Evolutionary conservation across 2,888 invertebrate genomes (phyloP).

Genomic region (Pollenia angustigena): DNA sequence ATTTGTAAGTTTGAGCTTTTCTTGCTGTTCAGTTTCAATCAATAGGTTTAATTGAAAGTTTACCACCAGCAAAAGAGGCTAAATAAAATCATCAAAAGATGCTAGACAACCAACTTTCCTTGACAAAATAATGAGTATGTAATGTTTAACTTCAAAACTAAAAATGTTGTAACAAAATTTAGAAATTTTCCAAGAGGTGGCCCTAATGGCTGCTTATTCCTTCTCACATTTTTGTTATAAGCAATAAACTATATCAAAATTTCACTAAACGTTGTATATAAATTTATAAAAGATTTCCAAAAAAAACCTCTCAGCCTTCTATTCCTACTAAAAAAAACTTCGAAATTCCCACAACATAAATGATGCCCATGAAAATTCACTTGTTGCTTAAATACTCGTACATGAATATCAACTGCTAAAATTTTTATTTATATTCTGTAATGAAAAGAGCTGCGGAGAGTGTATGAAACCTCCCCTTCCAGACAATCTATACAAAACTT

Average conservation of each 20-base stretch:
- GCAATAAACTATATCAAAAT: conserved; percentile 11
- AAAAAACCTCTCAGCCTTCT: conserved; percentile 3
- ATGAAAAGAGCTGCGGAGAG: background rate
- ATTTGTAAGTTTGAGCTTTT: no score
- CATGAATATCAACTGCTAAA: conserved; percentile 14
- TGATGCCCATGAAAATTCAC: conserved; percentile 62
- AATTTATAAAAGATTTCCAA: conserved; percentile 39
- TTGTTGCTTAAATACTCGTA: conserved; percentile 42
- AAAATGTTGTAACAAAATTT: no score
- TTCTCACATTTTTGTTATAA: no score
- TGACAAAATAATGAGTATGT: no score
- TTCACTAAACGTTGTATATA: background rate
- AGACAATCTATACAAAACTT: background rate
- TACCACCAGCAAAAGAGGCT: no score
- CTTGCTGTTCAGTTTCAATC: no score
- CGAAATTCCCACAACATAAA: conserved; percentile 49
- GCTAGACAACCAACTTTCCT: no score
- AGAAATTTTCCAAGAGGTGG: no score
- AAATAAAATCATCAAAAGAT: no score
- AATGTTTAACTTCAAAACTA: no score
- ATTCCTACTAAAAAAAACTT: conserved; percentile 2
- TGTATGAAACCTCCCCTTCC: background rate
- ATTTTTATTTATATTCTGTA: background rate
- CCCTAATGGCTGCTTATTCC: no score
- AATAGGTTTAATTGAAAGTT: no score